Evolutionary conservation across 2,113 vertebrate species (phyloP).

Genomic region (Astatotilapia flaviijosephi): DNA sequence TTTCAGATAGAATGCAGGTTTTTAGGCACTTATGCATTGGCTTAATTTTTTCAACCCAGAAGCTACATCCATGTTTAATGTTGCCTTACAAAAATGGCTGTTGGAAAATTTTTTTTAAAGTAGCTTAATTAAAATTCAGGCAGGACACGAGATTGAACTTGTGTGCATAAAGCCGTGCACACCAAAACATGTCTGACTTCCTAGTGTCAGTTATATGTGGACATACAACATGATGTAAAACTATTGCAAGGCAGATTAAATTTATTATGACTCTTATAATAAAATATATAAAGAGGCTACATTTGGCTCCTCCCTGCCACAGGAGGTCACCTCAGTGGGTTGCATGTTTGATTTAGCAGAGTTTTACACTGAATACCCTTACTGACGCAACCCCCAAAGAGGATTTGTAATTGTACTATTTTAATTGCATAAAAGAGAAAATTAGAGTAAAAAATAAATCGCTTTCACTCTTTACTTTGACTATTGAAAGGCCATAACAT

Average conservation of each 20-base stretch:
- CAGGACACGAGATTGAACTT: neutral
- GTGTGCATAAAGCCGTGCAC: neutral
- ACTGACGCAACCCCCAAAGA: neutral
- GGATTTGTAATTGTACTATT: neutral
- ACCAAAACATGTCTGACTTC: neutral
- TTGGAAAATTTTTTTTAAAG: fast-evolving
- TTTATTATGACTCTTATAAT: neutral
- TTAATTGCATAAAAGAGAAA: neutral
- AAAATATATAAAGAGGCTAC: neutral
- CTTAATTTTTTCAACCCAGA: neutral
- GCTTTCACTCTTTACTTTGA: neutral
- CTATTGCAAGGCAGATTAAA: neutral
- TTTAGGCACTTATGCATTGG: neutral
- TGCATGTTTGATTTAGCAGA: neutral
- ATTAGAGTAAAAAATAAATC: neutral
- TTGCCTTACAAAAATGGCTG: neutral
- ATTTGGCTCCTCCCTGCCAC: neutral
- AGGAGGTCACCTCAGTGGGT: neutral
- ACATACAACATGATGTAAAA: neutral
- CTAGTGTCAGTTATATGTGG: neutral
- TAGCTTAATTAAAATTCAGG: neutral
- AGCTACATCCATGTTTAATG: neutral
- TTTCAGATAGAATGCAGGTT: neutral
- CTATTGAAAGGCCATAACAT: neutral
- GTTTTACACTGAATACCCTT: neutral